phyloP scores from a whole-genome alignment of 1,140 invertebrate species.

The Diprion similis region DNA sequence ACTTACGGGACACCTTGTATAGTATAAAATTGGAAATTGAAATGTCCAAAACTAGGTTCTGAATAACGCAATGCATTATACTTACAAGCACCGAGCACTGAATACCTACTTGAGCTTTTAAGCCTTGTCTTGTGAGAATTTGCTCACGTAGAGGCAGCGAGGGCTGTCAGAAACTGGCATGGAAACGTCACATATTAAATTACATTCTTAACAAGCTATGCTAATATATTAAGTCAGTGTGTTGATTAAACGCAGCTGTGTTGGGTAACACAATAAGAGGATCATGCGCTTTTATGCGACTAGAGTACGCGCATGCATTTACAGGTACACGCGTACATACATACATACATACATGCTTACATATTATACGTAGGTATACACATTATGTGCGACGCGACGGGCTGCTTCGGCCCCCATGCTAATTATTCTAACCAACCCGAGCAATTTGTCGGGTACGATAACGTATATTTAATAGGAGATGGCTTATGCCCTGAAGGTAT shows the following conservation, averaged over 20 bases:
- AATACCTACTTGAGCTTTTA: too few species aligned
- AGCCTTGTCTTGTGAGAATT: too few species aligned
- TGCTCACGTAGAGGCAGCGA: too few species aligned
- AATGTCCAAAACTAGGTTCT: too few species aligned
- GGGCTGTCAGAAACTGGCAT: too few species aligned
- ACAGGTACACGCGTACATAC: too few species aligned
- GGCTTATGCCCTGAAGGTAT: not conserved
- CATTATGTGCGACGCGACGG: not conserved
- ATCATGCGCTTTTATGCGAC: not conserved
- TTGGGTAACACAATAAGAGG: constrained; percentile 2
- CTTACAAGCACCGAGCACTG: too few species aligned
- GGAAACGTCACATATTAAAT: not conserved
- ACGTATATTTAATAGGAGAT: constrained; percentile 5
- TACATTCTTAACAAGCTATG: not conserved
- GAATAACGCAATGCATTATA: too few species aligned
- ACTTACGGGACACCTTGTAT: too few species aligned
- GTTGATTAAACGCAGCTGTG: not conserved
- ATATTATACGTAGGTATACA: not conserved
- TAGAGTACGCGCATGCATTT: too few species aligned
- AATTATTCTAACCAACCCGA: not conserved
- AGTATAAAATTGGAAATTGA: too few species aligned
- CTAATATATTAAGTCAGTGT: not conserved
- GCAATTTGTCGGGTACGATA: constrained; percentile 5
- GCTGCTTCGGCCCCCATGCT: not conserved
- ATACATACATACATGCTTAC: too few species aligned